phyloP scores from a whole-genome alignment of 2,888 invertebrate genomes.

The Lysandra bellargus region DNA sequence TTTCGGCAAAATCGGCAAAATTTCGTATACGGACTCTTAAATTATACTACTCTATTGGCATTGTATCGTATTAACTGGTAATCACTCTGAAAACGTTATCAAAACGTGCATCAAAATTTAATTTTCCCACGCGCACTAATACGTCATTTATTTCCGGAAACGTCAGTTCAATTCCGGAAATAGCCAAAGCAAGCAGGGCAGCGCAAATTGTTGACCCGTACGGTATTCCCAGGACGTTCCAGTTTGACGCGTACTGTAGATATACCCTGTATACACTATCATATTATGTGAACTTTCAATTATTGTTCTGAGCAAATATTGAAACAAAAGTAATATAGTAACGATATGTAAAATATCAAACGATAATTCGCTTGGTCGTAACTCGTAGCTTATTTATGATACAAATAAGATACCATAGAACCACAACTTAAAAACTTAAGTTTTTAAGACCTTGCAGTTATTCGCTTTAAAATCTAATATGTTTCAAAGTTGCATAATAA shows the following conservation, averaged over 20 bases:
- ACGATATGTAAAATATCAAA: too few species aligned
- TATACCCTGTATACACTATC: not conserved
- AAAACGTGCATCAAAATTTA: slow-evolving; percentile 15
- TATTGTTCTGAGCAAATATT: not conserved
- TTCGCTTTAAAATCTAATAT: not conserved
- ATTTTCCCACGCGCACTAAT: slow-evolving; percentile 40
- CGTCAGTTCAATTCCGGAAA: slow-evolving; percentile 51
- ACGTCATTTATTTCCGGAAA: slow-evolving; percentile 66
- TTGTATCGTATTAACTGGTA: not conserved
- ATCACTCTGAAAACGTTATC: not conserved
- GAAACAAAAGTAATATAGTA: not conserved
- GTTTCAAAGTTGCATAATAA: not conserved
- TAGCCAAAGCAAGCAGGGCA: slow-evolving; percentile 20
- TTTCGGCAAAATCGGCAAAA: too few species aligned
- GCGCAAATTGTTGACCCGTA: slow-evolving; percentile 60
- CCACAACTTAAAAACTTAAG: too few species aligned
- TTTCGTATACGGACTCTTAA: too few species aligned
- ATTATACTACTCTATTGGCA: too few species aligned
- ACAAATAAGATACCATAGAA: too few species aligned
- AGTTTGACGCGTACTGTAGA: slow-evolving; percentile 32
- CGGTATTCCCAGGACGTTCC: slow-evolving; percentile 61
- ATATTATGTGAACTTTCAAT: not conserved
- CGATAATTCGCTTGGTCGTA: too few species aligned
- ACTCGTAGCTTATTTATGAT: too few species aligned
- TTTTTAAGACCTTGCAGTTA: not conserved